phyloP scores from a whole-genome alignment of 53 echinoderm and acorn worm genomes.

The Paelopatides confundens region DNA sequence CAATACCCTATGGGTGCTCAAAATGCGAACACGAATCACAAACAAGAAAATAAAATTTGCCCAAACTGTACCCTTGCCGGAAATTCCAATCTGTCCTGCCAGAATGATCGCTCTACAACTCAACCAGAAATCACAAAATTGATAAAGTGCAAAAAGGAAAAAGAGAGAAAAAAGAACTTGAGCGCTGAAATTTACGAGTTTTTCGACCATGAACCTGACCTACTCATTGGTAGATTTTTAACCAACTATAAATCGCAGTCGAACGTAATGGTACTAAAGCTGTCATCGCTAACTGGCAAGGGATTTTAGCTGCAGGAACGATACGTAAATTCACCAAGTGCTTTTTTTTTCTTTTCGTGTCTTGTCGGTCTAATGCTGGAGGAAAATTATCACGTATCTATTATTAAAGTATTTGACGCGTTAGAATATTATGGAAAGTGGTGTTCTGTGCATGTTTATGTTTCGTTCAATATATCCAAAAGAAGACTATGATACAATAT shows the following conservation, averaged over 20 bases:
- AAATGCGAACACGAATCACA: constrained; percentile 47
- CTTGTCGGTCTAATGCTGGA: too few species aligned
- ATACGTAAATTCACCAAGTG: background rate
- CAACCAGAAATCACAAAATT: constrained; percentile 37
- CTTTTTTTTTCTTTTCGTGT: too few species aligned
- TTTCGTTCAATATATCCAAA: too few species aligned
- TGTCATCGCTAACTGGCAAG: background rate
- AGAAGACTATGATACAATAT: too few species aligned
- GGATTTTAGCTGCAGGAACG: background rate
- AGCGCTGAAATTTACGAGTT: constrained; percentile 35
- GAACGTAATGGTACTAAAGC: constrained; percentile 21
- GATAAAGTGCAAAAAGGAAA: constrained; percentile 8
- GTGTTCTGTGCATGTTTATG: too few species aligned
- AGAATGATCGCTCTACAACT: constrained; percentile 28
- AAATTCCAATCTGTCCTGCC: constrained; percentile 36
- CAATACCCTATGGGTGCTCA: constrained; percentile 35
- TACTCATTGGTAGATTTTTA: background rate
- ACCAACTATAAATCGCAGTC: constrained; percentile 9
- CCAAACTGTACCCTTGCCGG: constrained; percentile 41
- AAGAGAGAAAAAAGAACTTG: background rate
- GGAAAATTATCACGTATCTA: too few species aligned
- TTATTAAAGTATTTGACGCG: too few species aligned
- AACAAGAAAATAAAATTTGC: constrained; percentile 48
- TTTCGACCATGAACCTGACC: constrained; percentile 49
- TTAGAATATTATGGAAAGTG: too few species aligned